Percentiles rank a stretch among this genome's conserved stretches.
Conservation (phyloP, 2,113 vertebrate species). For the Seriola dumerili region DNA sequence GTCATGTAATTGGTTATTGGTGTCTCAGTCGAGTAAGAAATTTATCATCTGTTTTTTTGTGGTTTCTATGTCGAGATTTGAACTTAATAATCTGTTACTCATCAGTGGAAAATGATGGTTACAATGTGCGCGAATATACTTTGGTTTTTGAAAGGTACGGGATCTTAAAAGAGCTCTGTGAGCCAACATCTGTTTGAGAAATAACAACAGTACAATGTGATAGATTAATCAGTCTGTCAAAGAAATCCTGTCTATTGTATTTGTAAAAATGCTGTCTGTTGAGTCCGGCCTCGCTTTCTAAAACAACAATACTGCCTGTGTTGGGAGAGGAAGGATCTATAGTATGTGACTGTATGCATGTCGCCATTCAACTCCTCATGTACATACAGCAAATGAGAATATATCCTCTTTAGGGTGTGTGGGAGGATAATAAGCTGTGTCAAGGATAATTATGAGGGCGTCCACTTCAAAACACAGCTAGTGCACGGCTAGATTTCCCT, state of each 20-base stretch:
- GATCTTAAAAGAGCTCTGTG: background rate
- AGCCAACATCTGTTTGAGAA: background rate
- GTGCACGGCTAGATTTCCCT: slow-evolving; percentile 3
- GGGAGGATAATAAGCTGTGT: slow-evolving; percentile 51
- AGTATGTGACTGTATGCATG: slow-evolving; percentile 1
- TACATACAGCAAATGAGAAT: slow-evolving; percentile 28
- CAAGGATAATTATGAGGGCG: slow-evolving; percentile 48
- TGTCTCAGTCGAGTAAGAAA: background rate
- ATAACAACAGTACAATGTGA: background rate
- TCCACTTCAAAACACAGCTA: slow-evolving; percentile 40
- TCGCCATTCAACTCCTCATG: background rate
- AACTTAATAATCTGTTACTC: background rate
- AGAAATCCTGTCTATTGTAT: background rate
- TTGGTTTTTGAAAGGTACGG: background rate
- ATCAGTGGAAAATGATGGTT: background rate
- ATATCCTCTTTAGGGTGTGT: slow-evolving; percentile 37
- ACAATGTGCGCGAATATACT: background rate
- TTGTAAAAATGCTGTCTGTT: background rate
- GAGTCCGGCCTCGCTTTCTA: background rate
- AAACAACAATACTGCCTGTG: background rate
- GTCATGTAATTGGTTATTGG: background rate
- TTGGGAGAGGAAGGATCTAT: background rate
- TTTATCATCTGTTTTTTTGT: background rate
- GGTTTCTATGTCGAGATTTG: background rate
- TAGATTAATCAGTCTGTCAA: background rate